Evolutionary conservation across 1,140 invertebrate genomes (phyloP), one percentile per base, ranked within the genome.

Genomic region (Drosophila pseudoananassae): DNA sequence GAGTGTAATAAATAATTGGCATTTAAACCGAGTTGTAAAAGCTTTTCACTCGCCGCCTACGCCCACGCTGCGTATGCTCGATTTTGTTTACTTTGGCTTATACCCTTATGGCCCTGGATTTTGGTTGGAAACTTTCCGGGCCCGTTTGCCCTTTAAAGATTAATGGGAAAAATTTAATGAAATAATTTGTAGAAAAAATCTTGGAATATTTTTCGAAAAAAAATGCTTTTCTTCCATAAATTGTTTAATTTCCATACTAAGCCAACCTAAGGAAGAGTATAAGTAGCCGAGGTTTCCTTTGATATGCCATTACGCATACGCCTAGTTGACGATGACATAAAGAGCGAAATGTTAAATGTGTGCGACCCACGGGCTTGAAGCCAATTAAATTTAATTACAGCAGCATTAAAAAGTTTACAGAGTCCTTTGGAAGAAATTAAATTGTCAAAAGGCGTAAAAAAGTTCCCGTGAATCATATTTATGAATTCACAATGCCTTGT

Each of bases 1-100:
- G 71, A 49, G 63, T 60, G 49, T 58, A 85, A 70, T 85, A 75
- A 70, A 85, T 85, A 85, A 85, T 85, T 85, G 82, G 80, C 74
- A 81, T 85, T 85, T 85, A 87, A 87, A 87, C 64, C 54, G 64
- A 69, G 57, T 63, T 54, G 61, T 63, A 69, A 87, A 78, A 78
- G 59, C 59, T 59, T 69, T 85, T 66, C 49, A 54, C 55, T 23
- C 49, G 17, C 38, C 9, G 14, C 65, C 40, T 52, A 74, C 36
- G 52, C 65, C 36, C 56, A 74, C 36, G 52, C 29, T 33, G 33
- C 53, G 79, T 38, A 71, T 66, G 52, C 64, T 63, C 56, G 36
- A 31, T 63, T 43, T 50, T 38, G 43, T 23, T 33, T 58, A 27
- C 36, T 68, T 29, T 33, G 15, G 7, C 15, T 4, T 6, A 69